phyloP scores from a whole-genome alignment of 2,113 vertebrate species.

The Trematocara marginatum region DNA sequence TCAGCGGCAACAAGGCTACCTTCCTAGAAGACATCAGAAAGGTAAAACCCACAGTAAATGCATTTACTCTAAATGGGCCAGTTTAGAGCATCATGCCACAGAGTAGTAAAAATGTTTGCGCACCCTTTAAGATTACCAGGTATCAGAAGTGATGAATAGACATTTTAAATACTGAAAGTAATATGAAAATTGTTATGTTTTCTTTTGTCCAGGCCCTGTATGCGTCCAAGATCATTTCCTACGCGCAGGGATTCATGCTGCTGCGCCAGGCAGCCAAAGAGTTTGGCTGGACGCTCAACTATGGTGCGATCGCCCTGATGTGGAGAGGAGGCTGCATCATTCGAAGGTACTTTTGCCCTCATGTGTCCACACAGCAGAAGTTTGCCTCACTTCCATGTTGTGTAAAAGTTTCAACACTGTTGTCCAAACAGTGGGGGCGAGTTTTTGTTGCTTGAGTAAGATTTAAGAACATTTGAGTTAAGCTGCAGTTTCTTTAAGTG shows the following conservation, averaged over 20 bases:
- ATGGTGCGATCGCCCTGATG: slow-evolving; percentile 94
- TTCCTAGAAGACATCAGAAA: slow-evolving; percentile 95
- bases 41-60: slow-evolving; percentile 60
- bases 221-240: slow-evolving; percentile 98
- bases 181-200: neutral
- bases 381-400: slow-evolving; percentile 1
- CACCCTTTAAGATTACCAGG: neutral
- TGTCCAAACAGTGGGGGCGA: slow-evolving; percentile 25
- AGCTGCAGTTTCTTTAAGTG: neutral
- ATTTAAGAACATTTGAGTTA: neutral
- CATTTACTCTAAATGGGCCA: neutral
- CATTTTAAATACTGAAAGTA: fast-evolving
- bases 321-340: slow-evolving; percentile 99
- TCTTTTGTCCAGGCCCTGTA: slow-evolving; percentile 83
- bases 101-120: neutral
- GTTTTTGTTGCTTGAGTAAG: neutral
- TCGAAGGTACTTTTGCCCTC: slow-evolving; percentile 76
- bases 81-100: neutral
- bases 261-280: slow-evolving; percentile 89
- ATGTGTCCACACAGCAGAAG: neutral
- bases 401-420: slow-evolving; percentile 4
- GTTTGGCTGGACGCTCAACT: slow-evolving; percentile 92
- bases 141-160: neutral
- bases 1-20: slow-evolving; percentile 75
- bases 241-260: slow-evolving; percentile 96